These are phyloP conservation scores for Formica selysi DNA, from an alignment of 1,140 invertebrate genomes.

Conservation along the genomic window DNA sequence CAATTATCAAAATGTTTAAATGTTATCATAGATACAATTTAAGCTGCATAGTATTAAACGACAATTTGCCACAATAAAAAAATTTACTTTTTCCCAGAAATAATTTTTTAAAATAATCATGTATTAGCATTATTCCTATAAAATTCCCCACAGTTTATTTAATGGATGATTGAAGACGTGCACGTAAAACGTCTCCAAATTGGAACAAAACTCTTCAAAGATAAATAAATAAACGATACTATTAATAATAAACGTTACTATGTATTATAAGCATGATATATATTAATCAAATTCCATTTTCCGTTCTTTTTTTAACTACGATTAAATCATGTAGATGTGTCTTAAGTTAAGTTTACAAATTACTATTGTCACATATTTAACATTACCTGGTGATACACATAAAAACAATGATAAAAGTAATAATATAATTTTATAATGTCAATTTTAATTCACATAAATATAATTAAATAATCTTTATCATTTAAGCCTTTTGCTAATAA, in stretches of 20 bases:
- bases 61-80: background rate
- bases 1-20: background rate
- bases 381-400: background rate
- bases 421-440: background rate
- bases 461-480: background rate
- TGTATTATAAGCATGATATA: background rate
- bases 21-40: constrained; percentile 15
- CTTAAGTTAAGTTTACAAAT: constrained; percentile 20
- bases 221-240: background rate
- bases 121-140: background rate
- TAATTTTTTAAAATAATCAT: background rate
- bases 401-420: background rate
- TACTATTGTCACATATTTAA: background rate
- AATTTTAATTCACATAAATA: background rate
- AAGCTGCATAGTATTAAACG: background rate
- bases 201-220: background rate
- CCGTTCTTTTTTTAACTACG: background rate
- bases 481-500: no score
- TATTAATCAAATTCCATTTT: background rate
- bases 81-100: background rate
- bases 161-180: background rate
- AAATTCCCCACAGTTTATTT: background rate
- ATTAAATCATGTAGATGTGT: background rate
- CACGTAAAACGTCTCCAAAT: background rate
- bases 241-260: background rate